Evolutionary conservation across 2,113 vertebrate genomes (phyloP).

Genomic region (Prionailurus viverrinus): DNA sequence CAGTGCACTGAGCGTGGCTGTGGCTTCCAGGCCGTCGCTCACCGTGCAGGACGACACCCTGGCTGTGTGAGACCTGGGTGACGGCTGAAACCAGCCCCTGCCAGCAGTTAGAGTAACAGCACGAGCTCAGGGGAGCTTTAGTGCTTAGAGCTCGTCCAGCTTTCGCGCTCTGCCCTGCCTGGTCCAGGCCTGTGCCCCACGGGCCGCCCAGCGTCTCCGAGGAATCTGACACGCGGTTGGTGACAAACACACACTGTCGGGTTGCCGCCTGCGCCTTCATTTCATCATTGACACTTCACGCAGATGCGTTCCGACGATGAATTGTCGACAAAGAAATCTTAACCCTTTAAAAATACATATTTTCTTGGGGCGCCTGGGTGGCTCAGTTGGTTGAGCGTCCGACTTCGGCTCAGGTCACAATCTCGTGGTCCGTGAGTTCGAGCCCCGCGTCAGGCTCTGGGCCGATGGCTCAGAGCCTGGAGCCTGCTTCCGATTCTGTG

Average conservation of each 20-base stretch:
- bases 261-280: background rate
- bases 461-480: too few species aligned
- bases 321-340: background rate
- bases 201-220: background rate
- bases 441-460: too few species aligned
- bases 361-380: background rate
- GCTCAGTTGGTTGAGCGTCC: too few species aligned
- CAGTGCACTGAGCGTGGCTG: accelerated
- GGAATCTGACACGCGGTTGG: background rate
- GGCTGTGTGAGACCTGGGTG: background rate
- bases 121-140: too few species aligned
- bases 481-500: too few species aligned
- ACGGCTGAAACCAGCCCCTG: background rate
- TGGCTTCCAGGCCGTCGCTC: background rate
- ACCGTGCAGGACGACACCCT: background rate
- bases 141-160: background rate
- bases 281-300: background rate
- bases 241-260: too few species aligned
- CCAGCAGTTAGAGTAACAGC: background rate
- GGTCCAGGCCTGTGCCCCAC: background rate
- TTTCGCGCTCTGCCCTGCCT: background rate
- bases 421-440: too few species aligned
- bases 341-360: background rate
- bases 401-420: too few species aligned
- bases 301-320: background rate